Conservation (phyloP, 2,888 invertebrate species). For the Apodemia duryi region DNA sequence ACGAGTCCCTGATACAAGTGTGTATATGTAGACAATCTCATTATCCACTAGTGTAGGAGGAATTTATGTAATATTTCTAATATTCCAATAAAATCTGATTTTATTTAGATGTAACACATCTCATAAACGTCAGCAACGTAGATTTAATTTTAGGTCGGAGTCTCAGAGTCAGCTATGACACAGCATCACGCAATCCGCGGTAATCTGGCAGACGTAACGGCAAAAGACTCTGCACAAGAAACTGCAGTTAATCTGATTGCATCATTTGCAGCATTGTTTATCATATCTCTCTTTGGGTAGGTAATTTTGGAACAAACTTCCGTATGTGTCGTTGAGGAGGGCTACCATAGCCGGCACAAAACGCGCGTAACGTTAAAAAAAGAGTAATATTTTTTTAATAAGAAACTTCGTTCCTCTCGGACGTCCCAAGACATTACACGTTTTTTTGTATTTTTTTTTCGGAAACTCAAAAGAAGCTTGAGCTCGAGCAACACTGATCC, state of each 20-base stretch:
- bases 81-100: background rate
- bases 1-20: too few relatives aligned
- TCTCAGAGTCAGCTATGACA: slow-evolving; percentile 84
- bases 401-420: too few relatives aligned
- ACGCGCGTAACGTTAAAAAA: too few relatives aligned
- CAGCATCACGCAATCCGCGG: slow-evolving; percentile 94
- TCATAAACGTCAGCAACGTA: slow-evolving; percentile 1
- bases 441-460: background rate
- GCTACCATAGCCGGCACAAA: too few relatives aligned
- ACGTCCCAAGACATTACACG: too few relatives aligned
- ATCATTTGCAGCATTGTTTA: slow-evolving; percentile 86
- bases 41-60: too few relatives aligned
- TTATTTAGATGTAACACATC: background rate
- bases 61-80: too few relatives aligned
- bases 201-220: slow-evolving; percentile 95
- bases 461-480: too few relatives aligned
- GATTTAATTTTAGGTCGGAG: background rate
- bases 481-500: too few relatives aligned
- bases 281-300: slow-evolving; percentile 83
- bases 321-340: too few relatives aligned
- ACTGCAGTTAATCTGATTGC: slow-evolving; percentile 95
- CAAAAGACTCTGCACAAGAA: slow-evolving; percentile 98
- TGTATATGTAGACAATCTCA: too few relatives aligned
- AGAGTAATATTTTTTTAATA: too few relatives aligned
- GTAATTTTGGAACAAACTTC: background rate